Conservation (phyloP, 2,797 vertebrate genomes). For the Valencia hispanica region DNA sequence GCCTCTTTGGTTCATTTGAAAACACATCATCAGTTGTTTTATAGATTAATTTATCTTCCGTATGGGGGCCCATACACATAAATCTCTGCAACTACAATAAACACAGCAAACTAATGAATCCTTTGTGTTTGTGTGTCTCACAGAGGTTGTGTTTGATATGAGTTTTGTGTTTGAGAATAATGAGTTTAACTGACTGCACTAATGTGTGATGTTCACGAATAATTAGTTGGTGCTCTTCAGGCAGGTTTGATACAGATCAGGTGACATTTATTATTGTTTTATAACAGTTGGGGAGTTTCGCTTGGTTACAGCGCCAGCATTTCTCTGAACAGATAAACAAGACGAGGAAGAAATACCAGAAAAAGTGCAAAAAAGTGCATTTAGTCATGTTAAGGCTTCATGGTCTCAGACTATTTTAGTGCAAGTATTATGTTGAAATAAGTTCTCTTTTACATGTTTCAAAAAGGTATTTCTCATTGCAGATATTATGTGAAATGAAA, state of each 20-base stretch:
- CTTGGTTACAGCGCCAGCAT: slow-evolving; percentile 19
- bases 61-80: not conserved
- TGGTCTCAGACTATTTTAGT: not conserved
- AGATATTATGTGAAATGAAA: not conserved
- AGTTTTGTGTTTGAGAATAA: slow-evolving; percentile 49
- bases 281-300: slow-evolving; percentile 31
- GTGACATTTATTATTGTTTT: slow-evolving; percentile 48
- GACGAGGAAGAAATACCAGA: not conserved
- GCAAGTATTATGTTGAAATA: not conserved
- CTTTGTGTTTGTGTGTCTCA: slow-evolving; percentile 21
- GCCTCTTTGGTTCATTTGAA: slow-evolving; percentile 26
- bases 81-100: slow-evolving; percentile 33
- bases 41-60: slow-evolving; percentile 46
- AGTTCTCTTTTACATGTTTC: not conserved
- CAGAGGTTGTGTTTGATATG: slow-evolving; percentile 34
- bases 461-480: not conserved
- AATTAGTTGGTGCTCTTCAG: slow-evolving; percentile 51
- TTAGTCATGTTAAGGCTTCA: not conserved
- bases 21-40: slow-evolving; percentile 29
- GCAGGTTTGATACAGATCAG: slow-evolving; percentile 27
- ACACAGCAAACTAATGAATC: slow-evolving; percentile 19
- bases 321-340: not conserved
- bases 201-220: slow-evolving; percentile 51
- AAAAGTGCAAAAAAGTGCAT: not conserved
- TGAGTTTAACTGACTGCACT: slow-evolving; percentile 43